A percentile compares a stretch with the other conserved stretches of the same genome.
These are phyloP conservation scores for Calliphora vicina DNA, from an alignment of 1,140 invertebrate genomes.

Conservation along the genomic window DNA sequence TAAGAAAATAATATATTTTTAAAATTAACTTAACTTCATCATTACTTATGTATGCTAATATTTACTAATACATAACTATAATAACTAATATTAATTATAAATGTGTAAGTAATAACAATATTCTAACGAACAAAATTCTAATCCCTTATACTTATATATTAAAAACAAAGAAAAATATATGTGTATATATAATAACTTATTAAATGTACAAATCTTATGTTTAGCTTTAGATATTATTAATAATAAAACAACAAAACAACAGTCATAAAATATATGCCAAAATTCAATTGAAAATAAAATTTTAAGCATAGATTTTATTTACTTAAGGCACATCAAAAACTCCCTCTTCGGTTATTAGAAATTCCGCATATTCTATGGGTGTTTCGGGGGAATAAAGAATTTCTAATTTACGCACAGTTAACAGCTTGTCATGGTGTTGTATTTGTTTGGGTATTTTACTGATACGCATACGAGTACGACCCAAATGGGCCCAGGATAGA, in stretches of 20 bases:
- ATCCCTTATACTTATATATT: not conserved
- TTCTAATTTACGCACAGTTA: conserved; percentile 54
- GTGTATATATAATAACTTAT: not conserved
- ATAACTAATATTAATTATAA: too few relatives aligned
- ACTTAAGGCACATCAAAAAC: conserved; percentile 43
- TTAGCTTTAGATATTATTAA: conserved; percentile 22
- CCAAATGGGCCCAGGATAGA: conserved; percentile 74
- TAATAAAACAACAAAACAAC: conserved; percentile 2
- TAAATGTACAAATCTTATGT: conserved; percentile 41
- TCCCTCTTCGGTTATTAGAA: conserved; percentile 55
- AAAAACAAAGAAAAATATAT: not conserved
- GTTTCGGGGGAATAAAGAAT: conserved; percentile 64
- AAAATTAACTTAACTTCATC: not conserved
- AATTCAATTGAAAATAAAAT: conserved; percentile 10
- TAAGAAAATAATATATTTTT: not conserved
- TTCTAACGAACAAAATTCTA: not conserved
- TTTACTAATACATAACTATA: too few relatives aligned
- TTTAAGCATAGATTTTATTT: not conserved
- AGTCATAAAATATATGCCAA: conserved; percentile 5
- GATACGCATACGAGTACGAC: conserved; percentile 71
- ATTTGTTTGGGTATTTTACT: conserved; percentile 59
- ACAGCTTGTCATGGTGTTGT: conserved; percentile 35
- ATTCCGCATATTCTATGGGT: conserved; percentile 55
- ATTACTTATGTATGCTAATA: too few relatives aligned
- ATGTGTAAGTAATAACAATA: not conserved